Evolutionary conservation across 2,797 vertebrate species (phyloP).

Genomic region (Novumbra hubbsi): DNA sequence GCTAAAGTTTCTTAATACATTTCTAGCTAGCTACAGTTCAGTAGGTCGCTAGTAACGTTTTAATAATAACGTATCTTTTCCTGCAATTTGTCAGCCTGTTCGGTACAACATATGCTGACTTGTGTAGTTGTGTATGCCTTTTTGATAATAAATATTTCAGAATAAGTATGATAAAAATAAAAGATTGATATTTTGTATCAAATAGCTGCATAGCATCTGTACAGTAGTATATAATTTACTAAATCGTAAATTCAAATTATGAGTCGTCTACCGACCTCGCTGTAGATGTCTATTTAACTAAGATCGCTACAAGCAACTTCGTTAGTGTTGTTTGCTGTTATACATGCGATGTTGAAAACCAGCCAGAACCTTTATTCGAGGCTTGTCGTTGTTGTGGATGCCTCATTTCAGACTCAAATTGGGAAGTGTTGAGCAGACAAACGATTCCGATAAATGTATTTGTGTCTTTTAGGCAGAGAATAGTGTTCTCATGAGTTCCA

Average conservation of each 20-base stretch:
- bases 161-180: too few species aligned
- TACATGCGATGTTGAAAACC: background rate
- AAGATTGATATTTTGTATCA: too few species aligned
- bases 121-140: too few species aligned
- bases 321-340: background rate
- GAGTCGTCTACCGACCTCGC: background rate
- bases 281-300: background rate
- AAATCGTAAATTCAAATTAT: too few species aligned
- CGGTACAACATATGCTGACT: too few species aligned
- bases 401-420: background rate
- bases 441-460: background rate
- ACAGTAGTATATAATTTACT: too few species aligned
- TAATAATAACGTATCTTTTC: too few species aligned
- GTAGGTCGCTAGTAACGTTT: background rate
- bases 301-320: background rate
- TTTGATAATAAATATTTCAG: too few species aligned
- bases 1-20: too few species aligned
- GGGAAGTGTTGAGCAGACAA: background rate
- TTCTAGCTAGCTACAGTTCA: background rate
- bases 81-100: too few species aligned
- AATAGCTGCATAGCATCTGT: too few species aligned
- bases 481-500: constrained; percentile 55
- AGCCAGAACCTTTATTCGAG: background rate
- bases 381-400: background rate
- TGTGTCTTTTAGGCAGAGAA: constrained; percentile 7